phyloP scores from a whole-genome alignment of 2,113 vertebrate species.

The Ophthalmolycus amberensis region DNA sequence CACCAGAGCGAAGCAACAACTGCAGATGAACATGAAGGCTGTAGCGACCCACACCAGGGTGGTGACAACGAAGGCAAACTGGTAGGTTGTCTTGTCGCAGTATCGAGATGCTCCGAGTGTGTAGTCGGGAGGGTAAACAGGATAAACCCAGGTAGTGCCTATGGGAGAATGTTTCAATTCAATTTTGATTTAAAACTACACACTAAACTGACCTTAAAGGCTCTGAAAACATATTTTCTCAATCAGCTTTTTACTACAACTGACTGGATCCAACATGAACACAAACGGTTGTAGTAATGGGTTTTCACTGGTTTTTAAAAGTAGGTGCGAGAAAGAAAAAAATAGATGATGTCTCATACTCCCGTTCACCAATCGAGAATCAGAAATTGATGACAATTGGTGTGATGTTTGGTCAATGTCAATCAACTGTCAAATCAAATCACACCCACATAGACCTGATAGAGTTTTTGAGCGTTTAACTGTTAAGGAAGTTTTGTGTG shows the following conservation, averaged over 20 bases:
- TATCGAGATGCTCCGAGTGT: background rate
- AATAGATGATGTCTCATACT: background rate
- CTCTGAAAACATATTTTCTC: background rate
- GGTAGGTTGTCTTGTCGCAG: constrained; percentile 67
- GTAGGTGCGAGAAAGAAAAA: background rate
- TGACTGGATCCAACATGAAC: background rate
- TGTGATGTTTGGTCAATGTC: background rate
- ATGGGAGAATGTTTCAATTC: constrained; percentile 4
- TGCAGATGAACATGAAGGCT: background rate
- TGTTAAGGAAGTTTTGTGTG: background rate
- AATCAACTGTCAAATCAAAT: background rate
- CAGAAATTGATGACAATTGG: background rate
- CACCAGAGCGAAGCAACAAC: constrained; percentile 28
- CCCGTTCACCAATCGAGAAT: background rate
- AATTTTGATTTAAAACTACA: background rate
- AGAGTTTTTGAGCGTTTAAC: background rate
- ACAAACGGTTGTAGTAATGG: background rate
- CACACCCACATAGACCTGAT: background rate
- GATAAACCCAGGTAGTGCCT: constrained; percentile 71
- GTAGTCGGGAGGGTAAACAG: constrained; percentile 67
- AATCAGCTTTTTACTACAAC: background rate
- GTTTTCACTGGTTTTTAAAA: background rate
- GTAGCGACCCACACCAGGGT: constrained; percentile 52
- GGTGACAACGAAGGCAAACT: constrained; percentile 68
- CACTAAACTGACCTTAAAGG: background rate